phyloP scores from a whole-genome alignment of 2,888 invertebrate species.

The Drosophila mercatorum region DNA sequence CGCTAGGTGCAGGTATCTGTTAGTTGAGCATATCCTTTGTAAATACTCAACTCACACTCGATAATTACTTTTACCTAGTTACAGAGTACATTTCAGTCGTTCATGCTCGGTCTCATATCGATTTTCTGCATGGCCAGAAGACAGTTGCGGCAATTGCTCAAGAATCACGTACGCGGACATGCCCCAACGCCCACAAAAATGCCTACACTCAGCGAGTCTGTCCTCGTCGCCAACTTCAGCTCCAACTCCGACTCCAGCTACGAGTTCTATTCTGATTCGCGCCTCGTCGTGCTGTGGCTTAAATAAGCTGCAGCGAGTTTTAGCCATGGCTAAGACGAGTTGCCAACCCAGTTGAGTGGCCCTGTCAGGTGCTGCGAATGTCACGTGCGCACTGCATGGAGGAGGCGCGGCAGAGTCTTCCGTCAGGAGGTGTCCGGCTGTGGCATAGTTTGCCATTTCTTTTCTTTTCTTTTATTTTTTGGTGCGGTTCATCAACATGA shows the following conservation, averaged over 20 bases:
- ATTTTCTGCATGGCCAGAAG: constrained; percentile 43
- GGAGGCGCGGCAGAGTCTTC: constrained; percentile 1
- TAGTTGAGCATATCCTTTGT: not conserved
- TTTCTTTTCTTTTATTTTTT: not conserved
- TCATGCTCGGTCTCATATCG: constrained; percentile 25
- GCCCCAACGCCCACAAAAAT: constrained; percentile 50
- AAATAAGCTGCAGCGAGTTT: constrained; percentile 37
- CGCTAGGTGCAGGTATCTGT: not conserved
- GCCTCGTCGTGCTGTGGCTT: constrained; percentile 50
- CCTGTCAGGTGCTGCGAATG: constrained; percentile 49
- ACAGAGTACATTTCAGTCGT: not conserved
- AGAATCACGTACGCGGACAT: constrained; percentile 68
- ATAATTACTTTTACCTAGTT: no score
- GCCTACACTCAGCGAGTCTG: constrained; percentile 18
- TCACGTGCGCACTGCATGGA: constrained; percentile 40
- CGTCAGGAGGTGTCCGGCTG: constrained; percentile 18
- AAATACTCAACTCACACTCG: no score
- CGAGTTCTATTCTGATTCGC: constrained; percentile 12
- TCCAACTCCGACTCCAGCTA: not conserved
- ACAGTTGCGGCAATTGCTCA: constrained; percentile 51
- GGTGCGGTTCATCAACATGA: constrained; percentile 29
- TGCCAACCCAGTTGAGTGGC: constrained; percentile 32
- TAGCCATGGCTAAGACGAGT: constrained; percentile 30
- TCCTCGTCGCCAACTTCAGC: constrained; percentile 4
- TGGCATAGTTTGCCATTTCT: constrained; percentile 24